phyloP scores from a whole-genome alignment of 2,113 vertebrate species.

The Ptyas mucosa region DNA sequence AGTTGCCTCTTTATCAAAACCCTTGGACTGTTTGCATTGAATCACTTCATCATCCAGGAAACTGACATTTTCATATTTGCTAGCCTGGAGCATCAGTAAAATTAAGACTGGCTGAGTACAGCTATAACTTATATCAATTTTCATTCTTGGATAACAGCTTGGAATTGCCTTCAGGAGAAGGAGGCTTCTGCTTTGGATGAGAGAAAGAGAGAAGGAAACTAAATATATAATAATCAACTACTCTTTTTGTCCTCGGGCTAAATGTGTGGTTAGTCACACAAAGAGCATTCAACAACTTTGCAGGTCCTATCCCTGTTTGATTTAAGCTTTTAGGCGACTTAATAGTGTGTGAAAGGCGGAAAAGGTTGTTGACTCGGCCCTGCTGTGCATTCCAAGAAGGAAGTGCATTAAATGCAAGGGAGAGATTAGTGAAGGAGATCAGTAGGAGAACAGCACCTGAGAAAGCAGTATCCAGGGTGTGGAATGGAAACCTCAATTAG shows the following conservation, averaged over 20 bases:
- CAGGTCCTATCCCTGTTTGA: constrained; percentile 39
- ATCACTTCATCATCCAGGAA: constrained; percentile 57
- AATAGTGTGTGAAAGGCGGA: constrained; percentile 35
- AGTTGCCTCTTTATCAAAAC: constrained; percentile 58
- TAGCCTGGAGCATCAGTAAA: constrained; percentile 70
- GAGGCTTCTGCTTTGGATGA: constrained; percentile 63
- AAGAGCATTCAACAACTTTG: constrained; percentile 53
- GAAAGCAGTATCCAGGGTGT: neutral
- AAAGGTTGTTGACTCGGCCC: constrained; percentile 27
- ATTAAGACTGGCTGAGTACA: constrained; percentile 65
- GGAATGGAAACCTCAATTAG: neutral
- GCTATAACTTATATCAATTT: constrained; percentile 73
- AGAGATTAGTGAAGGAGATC: neutral
- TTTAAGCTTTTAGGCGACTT: constrained; percentile 46
- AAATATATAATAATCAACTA: constrained; percentile 52
- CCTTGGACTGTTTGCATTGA: constrained; percentile 48
- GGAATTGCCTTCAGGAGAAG: constrained; percentile 70
- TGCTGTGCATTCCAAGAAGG: constrained; percentile 19
- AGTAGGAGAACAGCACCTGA: neutral
- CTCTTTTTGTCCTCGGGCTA: constrained; percentile 57
- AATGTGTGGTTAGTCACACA: constrained; percentile 47
- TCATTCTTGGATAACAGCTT: constrained; percentile 74
- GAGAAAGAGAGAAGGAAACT: constrained; percentile 38
- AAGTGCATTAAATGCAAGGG: neutral
- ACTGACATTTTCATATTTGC: constrained; percentile 64